Conservation (phyloP, 2,888 invertebrate genomes). For the Oscheius sp. region DNA sequence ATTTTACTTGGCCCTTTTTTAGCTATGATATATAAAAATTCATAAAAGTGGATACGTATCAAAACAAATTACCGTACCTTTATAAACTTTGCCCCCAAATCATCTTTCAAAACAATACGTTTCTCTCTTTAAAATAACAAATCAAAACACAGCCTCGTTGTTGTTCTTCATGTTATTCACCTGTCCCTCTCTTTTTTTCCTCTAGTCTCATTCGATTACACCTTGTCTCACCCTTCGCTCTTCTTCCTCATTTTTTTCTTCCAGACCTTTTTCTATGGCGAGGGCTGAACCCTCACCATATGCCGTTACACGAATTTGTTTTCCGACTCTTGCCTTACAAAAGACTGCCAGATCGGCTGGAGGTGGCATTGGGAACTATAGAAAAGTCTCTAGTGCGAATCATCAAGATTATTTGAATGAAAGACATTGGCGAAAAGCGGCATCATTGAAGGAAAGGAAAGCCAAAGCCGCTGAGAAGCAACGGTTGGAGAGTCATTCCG, state of each 20-base stretch:
- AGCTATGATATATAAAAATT: no score
- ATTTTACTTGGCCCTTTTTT: not conserved
- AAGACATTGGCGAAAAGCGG: slow-evolving; percentile 53
- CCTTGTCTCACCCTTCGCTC: not conserved
- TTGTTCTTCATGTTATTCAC: no score
- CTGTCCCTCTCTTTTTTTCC: no score
- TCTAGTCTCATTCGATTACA: no score
- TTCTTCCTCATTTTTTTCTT: not conserved
- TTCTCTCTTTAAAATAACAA: no score
- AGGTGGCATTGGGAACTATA: not conserved
- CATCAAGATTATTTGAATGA: slow-evolving; percentile 55
- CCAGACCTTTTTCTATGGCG: slow-evolving; percentile 11
- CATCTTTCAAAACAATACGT: no score
- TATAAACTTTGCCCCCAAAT: no score
- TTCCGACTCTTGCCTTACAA: slow-evolving; percentile 53
- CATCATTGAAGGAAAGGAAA: slow-evolving; percentile 45
- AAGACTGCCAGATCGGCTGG: slow-evolving; percentile 28
- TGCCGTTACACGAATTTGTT: slow-evolving; percentile 43
- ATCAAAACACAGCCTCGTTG: no score
- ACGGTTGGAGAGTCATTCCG: slow-evolving; percentile 14
- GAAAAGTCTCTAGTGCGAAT: slow-evolving; percentile 41
- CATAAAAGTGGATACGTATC: no score
- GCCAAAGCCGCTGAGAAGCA: slow-evolving; percentile 29
- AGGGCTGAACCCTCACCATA: slow-evolving; percentile 42
- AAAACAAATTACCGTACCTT: no score